A percentile compares a stretch with the other conserved stretches of the same genome.
These are phyloP conservation scores for Pygmarrhopalites habei DNA, from an alignment of 1,140 invertebrate genomes.

Conservation along the genomic window DNA sequence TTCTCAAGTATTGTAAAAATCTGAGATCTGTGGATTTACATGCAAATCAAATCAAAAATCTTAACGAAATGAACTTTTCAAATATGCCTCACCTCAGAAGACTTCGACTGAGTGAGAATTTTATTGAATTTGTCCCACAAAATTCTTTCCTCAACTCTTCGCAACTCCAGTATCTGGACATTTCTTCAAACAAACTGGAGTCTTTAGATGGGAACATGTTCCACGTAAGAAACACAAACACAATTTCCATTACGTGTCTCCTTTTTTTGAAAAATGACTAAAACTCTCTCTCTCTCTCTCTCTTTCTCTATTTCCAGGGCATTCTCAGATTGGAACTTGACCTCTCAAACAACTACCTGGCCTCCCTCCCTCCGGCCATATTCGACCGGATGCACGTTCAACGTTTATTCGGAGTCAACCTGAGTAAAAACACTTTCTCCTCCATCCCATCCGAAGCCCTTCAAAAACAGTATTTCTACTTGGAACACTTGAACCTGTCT, in stretches of 20 bases:
- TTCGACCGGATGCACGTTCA: slow-evolving; percentile 70
- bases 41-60: slow-evolving; percentile 62
- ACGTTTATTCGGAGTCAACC: slow-evolving; percentile 71
- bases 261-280: too few species aligned
- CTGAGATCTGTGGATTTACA: slow-evolving; percentile 67
- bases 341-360: slow-evolving; percentile 63
- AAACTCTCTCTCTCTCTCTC: background rate
- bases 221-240: slow-evolving; percentile 56
- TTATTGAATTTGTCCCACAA: slow-evolving; percentile 70
- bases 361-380: slow-evolving; percentile 69
- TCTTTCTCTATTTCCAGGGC: slow-evolving; percentile 45
- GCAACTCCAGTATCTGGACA: slow-evolving; percentile 70
- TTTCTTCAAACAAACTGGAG: slow-evolving; percentile 67
- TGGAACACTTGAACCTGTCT: slow-evolving; percentile 69
- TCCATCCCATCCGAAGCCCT: slow-evolving; percentile 67
- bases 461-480: slow-evolving; percentile 72
- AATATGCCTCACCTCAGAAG: slow-evolving; percentile 61
- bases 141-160: slow-evolving; percentile 84
- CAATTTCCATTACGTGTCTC: slow-evolving; percentile 70
- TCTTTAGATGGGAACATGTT: slow-evolving; percentile 69
- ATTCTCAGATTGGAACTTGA: slow-evolving; percentile 68
- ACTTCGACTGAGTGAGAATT: slow-evolving; percentile 63
- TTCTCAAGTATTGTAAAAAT: slow-evolving; percentile 54
- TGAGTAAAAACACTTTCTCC: slow-evolving; percentile 68
- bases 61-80: slow-evolving; percentile 77